Evolutionary conservation across 2,888 invertebrate species (phyloP).

Genomic region (Diogma glabrata): DNA sequence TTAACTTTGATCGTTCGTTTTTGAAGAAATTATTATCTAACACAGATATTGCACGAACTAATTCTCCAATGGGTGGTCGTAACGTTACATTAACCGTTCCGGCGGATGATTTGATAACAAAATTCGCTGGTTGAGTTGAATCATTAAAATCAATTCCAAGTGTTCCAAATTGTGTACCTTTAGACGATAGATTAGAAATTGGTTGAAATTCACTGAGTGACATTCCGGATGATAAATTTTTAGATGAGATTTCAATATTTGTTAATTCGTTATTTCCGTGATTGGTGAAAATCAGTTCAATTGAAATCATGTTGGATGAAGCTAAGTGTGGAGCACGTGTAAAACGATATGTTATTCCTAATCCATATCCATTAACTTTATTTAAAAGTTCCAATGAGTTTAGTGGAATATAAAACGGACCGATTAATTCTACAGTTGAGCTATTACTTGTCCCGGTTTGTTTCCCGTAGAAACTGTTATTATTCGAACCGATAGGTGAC

Average conservation of each 20-base stretch:
- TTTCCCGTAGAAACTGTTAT: too few relatives aligned
- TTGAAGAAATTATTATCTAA: conserved; percentile 61
- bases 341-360: conserved; percentile 54
- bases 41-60: conserved; percentile 61
- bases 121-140: conserved; percentile 75
- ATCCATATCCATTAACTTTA: conserved; percentile 58
- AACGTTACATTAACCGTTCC: conserved; percentile 51
- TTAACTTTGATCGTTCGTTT: conserved; percentile 60
- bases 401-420: conserved; percentile 46
- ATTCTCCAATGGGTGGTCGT: conserved; percentile 77
- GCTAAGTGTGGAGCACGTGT: conserved; percentile 70
- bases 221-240: conserved; percentile 60
- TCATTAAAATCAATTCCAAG: conserved; percentile 89
- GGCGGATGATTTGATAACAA: conserved; percentile 57
- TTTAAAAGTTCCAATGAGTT: conserved; percentile 53
- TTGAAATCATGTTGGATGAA: conserved; percentile 67
- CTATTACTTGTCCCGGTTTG: neutral
- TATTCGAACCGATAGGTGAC: conserved; percentile 43
- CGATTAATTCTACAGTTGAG: conserved; percentile 44
- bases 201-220: conserved; percentile 62
- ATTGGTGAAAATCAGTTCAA: conserved; percentile 73
- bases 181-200: conserved; percentile 50
- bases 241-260: conserved; percentile 37
- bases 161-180: conserved; percentile 50
- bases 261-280: conserved; percentile 49